Base-by-base conservation (phyloP, 2,113 vertebrate species). In the Sprattus sprattus region DNA sequence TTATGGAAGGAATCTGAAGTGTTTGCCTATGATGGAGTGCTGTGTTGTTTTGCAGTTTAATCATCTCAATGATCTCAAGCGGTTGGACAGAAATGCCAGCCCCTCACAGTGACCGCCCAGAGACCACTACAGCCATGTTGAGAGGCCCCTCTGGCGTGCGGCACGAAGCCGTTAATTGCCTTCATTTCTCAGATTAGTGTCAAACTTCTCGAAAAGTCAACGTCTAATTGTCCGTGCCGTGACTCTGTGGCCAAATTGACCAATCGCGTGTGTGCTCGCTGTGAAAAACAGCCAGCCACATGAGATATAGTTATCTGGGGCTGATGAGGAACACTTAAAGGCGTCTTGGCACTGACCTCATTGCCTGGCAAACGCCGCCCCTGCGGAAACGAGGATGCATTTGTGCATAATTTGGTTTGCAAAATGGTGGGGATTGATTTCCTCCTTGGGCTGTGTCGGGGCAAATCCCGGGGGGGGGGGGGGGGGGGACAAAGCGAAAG, bases 331-430 rank as follows among this genome's bases (percentile, higher is more conserved):
- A 86, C 85, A 86, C 85, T 90, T 57, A 89, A 90, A 47, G 87
- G 85, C n/a, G 49, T 91, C 84, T 84, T 86, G 85, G 88, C 82
- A 64, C 91, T 88, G 86, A 92, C 87, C 86, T 91, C 89, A 90
- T 92, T 87, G 84, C 25, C 83, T 44, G 32, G 15, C 32, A 50
- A 85, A 46, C 82, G 80, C 85, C 88, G 83, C 86, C 71, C 85
- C 81, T 84, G 85, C 80, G 89, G 84, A 92, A 90, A 91, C 88
- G 82, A 85, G 84, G 82, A 87, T 91, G 88, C 90, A 92, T 93
- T 92, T 90, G 64, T 82, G 20, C n/a, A 8, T 92, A 95, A 95
- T 89, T 60, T 87, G 81, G 85, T 94, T 94, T 93, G 64, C 28
- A 78, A 78, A 78, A 78, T 28, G 71, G 4, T 15, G 84, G 45